phyloP scores from a whole-genome alignment of 2,888 invertebrate species.

The Arrhopalites spinosus region DNA sequence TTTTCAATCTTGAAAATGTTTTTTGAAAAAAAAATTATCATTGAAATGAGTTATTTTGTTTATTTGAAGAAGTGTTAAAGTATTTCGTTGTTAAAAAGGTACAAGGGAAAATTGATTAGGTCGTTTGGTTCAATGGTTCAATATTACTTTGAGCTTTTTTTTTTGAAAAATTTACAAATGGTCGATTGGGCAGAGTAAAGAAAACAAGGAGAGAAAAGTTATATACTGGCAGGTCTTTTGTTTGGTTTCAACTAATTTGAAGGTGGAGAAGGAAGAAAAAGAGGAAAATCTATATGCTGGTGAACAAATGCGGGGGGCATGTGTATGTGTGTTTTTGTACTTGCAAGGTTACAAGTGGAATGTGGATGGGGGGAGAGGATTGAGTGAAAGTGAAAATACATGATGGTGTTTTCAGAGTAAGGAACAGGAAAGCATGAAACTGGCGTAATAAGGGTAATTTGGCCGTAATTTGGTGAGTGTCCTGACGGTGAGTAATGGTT shows the following conservation, averaged over 20 bases:
- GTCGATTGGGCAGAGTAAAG: not conserved
- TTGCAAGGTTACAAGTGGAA: conserved; percentile 11
- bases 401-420: conserved; percentile 18
- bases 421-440: conserved; percentile 18
- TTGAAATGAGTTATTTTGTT: too few species aligned
- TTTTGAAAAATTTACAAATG: too few species aligned
- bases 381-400: conserved; percentile 17
- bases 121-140: too few species aligned
- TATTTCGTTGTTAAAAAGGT: too few species aligned
- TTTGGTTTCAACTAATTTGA: conserved; percentile 8
- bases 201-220: not conserved
- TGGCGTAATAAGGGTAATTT: conserved; percentile 33
- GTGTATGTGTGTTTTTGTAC: not conserved
- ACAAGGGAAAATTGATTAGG: too few species aligned
- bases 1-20: too few species aligned
- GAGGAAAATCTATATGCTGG: not conserved
- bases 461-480: conserved; percentile 27
- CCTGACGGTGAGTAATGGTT: conserved; percentile 33
- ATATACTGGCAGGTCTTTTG: not conserved
- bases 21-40: too few species aligned
- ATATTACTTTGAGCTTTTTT: too few species aligned
- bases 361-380: not conserved
- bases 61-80: too few species aligned
- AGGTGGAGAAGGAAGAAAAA: not conserved
- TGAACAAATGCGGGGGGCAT: not conserved